phyloP scores from a whole-genome alignment of 2,797 vertebrate genomes.

The Notolabrus celidotus region DNA sequence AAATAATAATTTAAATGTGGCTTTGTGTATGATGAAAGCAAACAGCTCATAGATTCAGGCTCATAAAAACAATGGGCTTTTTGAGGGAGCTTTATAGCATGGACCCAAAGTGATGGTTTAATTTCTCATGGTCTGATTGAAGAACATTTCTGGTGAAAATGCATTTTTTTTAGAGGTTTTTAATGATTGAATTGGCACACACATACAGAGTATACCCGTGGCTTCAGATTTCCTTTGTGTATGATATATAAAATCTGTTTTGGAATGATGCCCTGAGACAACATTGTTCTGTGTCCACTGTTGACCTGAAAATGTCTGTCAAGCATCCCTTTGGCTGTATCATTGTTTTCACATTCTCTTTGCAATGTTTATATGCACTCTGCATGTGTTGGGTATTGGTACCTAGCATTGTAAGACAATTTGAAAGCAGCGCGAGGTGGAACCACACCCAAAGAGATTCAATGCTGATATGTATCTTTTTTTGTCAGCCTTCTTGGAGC shows the following conservation, averaged over 20 bases:
- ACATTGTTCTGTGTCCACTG: constrained; percentile 45
- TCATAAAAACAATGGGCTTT: constrained; percentile 6
- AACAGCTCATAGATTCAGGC: constrained; percentile 12
- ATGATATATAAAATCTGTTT: constrained; percentile 34
- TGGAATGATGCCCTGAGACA: constrained; percentile 21
- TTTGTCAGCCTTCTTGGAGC: constrained; percentile 16
- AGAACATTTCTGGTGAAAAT: constrained; percentile 25
- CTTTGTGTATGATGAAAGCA: constrained; percentile 25
- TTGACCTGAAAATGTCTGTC: constrained; percentile 59
- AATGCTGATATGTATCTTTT: neutral
- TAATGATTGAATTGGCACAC: neutral
- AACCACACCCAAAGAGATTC: constrained; percentile 36
- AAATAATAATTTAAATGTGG: constrained; percentile 27
- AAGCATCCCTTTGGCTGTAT: constrained; percentile 32
- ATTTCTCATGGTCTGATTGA: constrained; percentile 22
- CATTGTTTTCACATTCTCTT: constrained; percentile 20
- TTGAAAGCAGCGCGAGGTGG: constrained; percentile 30
- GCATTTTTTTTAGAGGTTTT: constrained; percentile 12
- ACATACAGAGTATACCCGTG: neutral
- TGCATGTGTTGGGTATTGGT: constrained; percentile 28
- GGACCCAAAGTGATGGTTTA: neutral
- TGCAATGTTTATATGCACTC: constrained; percentile 31
- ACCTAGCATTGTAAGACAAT: constrained; percentile 15
- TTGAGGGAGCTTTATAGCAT: neutral
- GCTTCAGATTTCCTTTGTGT: constrained; percentile 1